Evolutionary conservation across 2,797 vertebrate genomes (phyloP), one percentile per base, ranked within the genome.

Genomic region (Parauchenoglanis punctatus): DNA sequence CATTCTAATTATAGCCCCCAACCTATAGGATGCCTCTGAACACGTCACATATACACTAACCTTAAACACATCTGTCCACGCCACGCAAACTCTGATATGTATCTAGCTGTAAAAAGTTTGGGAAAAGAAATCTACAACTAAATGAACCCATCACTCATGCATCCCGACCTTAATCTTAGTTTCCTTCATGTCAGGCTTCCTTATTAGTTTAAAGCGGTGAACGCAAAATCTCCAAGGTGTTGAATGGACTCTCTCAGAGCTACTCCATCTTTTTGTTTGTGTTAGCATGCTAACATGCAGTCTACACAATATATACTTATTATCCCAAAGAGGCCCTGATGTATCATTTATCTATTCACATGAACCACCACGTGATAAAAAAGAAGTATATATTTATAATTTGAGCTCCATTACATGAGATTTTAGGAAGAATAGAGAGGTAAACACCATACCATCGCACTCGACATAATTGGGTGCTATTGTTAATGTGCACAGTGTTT

Each of bases 1-100:
- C 83, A 63, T 63, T 88, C 91, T 89, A 91, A 87, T 88, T 90
- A 89, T 91, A 88, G 86, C 35, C 59, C 58, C 25, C 76, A 46
- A 87, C 78, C 85, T 83, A 65, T 85, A 49, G 63, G 70, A 86
- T 77, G 59, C 82, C 35, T 80, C 68, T 84, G 73, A 68, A 75
- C 59, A 82, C 82, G 78, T 54, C 54, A 56, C 65, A 31, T 75
- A 12, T 4, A 65, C 40, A 40, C 40, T 49, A 28, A 73, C 28
- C 67, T 46, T 86, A 31, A 73, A 61, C 61, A 61, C 77, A 73
- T 73, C 78, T 73, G 54, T 82, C 40, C 18, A 20, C 40, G 61
- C 3, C 0, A 5, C 15, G 61, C 65, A 54, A 86, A 61, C 61
- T 31, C 54, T 59, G 49, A 13, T 17, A 23, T 54, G n/a, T 83